Evolutionary conservation across 2,113 vertebrate species (phyloP), one percentile per base, ranked within the genome.

Genomic region (Notarius quadriscutis): DNA sequence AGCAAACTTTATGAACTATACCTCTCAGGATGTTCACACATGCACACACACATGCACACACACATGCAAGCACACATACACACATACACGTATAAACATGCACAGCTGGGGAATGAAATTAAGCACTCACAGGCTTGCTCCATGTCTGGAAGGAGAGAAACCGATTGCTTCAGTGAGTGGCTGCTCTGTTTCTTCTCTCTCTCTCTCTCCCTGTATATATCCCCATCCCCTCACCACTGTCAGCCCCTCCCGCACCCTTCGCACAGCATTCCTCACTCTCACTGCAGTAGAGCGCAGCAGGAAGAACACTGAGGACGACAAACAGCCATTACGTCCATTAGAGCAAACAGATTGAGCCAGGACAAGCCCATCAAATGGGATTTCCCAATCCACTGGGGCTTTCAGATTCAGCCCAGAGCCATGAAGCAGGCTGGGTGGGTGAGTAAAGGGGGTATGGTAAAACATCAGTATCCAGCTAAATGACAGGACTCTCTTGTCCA

Each of bases 61-160:
- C 18, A 85, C 51, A 50, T 55, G 50, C 72, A 75, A 9, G 34
- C 5, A 27, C n/a, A 55, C 67, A 69, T 11, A 50, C 22, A 12
- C 72, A 75, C 72, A 75, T 22, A n/a, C n/a, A n/a, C 34, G 34
- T 41, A 41, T 41, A 41, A 41, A 41, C 41, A 41, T 41, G 41
- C 41, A 41, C 41, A 41, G 50, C 84, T 81, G 90, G 30, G 62
- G 84, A 90, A 87, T 84, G 77, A 85, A 78, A 69, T 57, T 77
- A 84, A 77, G 34, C 90, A 94, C 95, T 95, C 92, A 96, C 95
- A 92, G 81, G 93, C 92, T 94, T 95, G 92, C 91, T 96, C 95
- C 95, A 96, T 96, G 95, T 93, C 93, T 93, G 91, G 92, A 92
- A 92, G 92, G 87, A 77, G 90, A 92, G 91, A 91, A 88, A 90